Evolutionary conservation across 92 coral and sea anemone species (phyloP), one percentile per base, ranked within the genome.

Genomic region (Siderastrea siderea): DNA sequence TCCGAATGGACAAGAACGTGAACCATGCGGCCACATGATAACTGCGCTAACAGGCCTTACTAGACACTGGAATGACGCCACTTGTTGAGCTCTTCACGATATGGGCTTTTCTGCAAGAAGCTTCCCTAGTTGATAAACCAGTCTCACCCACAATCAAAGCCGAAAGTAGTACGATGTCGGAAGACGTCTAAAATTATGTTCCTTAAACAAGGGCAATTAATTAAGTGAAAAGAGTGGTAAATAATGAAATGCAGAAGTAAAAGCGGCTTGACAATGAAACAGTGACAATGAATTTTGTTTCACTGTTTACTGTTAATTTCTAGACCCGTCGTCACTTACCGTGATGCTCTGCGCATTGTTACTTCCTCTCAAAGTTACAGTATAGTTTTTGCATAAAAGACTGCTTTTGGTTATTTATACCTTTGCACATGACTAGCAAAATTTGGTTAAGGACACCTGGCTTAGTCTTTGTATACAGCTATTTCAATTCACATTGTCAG

Each of bases 51-150:
- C 53, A 1, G 14, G 8, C 2, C 1, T 0, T 1, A 57, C 71
- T 44, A 71, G 71, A 14, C 48, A n/a, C 49, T 78, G 82, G 68
- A 78, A 60, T 78, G 58, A 47, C 49, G 43, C 10, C 2, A 14
- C 5, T 1, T 65, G 70, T 65, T 8, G 38, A 26, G 38, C 38
- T n/a, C 45, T 4, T 61, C 66, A 14, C 16, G 15, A n/a, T 8
- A 26, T 6, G 58, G 58, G 26, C n/a, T 45, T 3, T 43, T 65
- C 7, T 65, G 70, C 44, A 65, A 65, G 70, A 65, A 7, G 44
- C 70, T 65, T 4, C 10, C 5, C 44, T 65, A 65, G 70, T 65
- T 4, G 19, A 16, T 61, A 3, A 12, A 6, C 66, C 66, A 12
- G 13, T 16, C 4, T 1, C 4, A 61, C 13, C 66, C 8, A 61